Percentiles rank a stretch among this genome's conserved stretches.
Evolutionary conservation across 2,113 vertebrate genomes (phyloP).

Genomic region (Ctenodactylus gundi): DNA sequence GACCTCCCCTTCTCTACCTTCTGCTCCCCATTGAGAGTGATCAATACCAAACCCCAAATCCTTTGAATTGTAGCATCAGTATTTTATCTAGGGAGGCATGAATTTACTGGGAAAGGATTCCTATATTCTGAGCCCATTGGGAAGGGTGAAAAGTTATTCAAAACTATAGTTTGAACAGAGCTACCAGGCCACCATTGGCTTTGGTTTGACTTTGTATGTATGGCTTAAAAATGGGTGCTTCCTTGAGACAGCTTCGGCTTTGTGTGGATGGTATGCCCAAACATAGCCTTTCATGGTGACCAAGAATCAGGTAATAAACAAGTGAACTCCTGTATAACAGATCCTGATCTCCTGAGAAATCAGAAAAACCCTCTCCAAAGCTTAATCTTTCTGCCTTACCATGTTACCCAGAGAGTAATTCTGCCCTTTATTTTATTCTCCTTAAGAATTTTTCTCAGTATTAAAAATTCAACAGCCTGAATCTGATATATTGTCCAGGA

Average conservation of each 20-base stretch:
- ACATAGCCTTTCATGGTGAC: neutral
- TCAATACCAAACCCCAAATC: neutral
- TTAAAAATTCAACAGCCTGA: neutral
- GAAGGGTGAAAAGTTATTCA: neutral
- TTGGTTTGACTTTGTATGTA: neutral
- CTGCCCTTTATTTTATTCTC: neutral
- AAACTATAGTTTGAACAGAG: neutral
- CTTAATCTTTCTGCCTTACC: neutral
- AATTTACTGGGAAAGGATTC: neutral
- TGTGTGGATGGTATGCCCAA: neutral
- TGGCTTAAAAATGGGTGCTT: neutral
- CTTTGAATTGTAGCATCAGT: neutral
- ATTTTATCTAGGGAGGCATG: neutral
- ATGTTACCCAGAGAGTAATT: neutral
- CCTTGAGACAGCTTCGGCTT: neutral
- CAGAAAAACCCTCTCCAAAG: neutral
- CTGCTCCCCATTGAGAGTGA: neutral
- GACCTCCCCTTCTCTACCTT: neutral
- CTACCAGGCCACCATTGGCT: too few relatives aligned
- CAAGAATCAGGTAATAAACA: neutral
- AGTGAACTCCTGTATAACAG: neutral
- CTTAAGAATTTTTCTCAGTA: neutral
- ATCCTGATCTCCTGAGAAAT: neutral
- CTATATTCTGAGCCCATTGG: neutral
- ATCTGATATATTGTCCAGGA: neutral